phyloP scores from a whole-genome alignment of 2,888 invertebrate genomes.

The Eilema sororculum region DNA sequence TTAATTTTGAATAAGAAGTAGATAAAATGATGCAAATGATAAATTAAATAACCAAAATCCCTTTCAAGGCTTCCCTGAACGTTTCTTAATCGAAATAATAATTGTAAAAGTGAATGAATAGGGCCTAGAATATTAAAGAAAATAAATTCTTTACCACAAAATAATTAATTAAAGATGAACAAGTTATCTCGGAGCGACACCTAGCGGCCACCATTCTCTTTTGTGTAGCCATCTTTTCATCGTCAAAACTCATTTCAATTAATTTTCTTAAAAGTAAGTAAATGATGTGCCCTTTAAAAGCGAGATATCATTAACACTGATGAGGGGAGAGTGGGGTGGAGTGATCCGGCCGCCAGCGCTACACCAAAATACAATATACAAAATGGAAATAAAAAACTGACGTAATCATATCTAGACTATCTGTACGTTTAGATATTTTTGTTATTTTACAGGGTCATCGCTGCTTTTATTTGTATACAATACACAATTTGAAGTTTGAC shows the following conservation, averaged over 20 bases:
- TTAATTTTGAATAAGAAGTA: too few relatives aligned
- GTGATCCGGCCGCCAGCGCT: constrained; percentile 29
- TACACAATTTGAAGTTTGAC: too few relatives aligned
- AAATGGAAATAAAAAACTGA: constrained; percentile 23
- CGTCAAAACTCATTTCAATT: constrained; percentile 87
- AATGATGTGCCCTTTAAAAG: constrained; percentile 85
- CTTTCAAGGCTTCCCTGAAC: constrained; percentile 42
- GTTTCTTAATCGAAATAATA: constrained; percentile 73
- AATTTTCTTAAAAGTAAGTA: constrained; percentile 86
- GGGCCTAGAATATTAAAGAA: constrained; percentile 74
- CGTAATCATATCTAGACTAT: constrained; percentile 3
- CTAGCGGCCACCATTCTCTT: constrained; percentile 81
- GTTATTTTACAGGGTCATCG: too few relatives aligned
- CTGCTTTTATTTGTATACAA: background rate
- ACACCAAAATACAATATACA: constrained; percentile 26
- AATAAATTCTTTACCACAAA: constrained; percentile 81
- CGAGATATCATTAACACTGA: constrained; percentile 86
- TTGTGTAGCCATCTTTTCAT: constrained; percentile 85
- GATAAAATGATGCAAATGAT: background rate
- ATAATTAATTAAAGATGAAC: constrained; percentile 85
- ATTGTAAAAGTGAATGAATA: constrained; percentile 72
- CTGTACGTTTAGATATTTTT: too few relatives aligned
- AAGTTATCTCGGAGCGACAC: constrained; percentile 85
- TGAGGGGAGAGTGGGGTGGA: constrained; percentile 55
- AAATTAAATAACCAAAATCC: constrained; percentile 15